Percentiles rank a stretch among this genome's conserved stretches.
These are phyloP conservation scores for Heliconius hortense DNA, from an alignment of 2,888 invertebrate genomes.

Conservation along the genomic window DNA sequence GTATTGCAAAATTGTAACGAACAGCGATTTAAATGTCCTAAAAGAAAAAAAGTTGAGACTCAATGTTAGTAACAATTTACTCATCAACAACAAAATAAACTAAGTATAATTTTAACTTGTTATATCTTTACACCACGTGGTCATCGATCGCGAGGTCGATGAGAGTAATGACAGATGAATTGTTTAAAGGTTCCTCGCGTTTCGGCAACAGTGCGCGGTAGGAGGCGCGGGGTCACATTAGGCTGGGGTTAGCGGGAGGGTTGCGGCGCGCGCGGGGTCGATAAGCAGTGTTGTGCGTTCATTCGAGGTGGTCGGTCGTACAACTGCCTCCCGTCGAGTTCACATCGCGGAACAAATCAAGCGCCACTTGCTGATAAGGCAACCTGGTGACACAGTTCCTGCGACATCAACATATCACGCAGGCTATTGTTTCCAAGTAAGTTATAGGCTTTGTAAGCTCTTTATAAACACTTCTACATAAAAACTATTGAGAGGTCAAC, in stretches of 20 bases:
- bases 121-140: conserved; percentile 48
- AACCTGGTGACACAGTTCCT: conserved; percentile 41
- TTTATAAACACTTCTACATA: conserved; percentile 25
- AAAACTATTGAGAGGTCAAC: conserved; percentile 22
- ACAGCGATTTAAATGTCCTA: too few species aligned
- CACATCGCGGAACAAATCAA: conserved; percentile 38
- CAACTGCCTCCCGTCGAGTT: conserved; percentile 43
- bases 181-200: conserved; percentile 68
- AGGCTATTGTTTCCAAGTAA: conserved; percentile 27
- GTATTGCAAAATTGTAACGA: too few species aligned
- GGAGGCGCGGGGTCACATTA: conserved; percentile 57
- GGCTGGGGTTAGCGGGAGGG: conserved; percentile 45
- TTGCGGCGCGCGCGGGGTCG: conserved; percentile 70
- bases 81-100: too few species aligned
- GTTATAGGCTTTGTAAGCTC: conserved; percentile 17
- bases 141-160: conserved; percentile 57
- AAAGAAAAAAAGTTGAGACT: too few species aligned
- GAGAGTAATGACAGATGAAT: conserved; percentile 70
- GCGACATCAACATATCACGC: conserved; percentile 36
- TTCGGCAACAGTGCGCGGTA: conserved; percentile 70
- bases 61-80: too few species aligned
- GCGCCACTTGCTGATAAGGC: conserved; percentile 18
- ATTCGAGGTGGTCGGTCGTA: conserved; percentile 55
- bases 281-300: conserved; percentile 68
- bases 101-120: too few species aligned